Percentiles rank a stretch among this genome's conserved stretches.
phyloP scores from a whole-genome alignment of 2,888 invertebrate genomes.

The Hemaris fuciformis region DNA sequence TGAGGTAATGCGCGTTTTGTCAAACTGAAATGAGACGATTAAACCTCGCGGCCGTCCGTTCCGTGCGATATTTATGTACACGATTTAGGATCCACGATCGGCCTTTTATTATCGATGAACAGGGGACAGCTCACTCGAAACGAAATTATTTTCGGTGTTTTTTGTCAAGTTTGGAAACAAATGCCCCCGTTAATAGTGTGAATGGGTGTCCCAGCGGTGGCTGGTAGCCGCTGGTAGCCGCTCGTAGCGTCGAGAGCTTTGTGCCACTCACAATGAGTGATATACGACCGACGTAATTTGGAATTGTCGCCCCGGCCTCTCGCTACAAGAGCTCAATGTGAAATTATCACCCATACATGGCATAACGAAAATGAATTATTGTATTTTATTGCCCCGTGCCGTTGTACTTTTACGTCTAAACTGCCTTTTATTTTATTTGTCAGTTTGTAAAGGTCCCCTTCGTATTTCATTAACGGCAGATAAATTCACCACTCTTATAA shows the following conservation, averaged over 20 bases:
- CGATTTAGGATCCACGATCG: slow-evolving; percentile 34
- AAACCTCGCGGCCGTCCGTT: slow-evolving; percentile 26
- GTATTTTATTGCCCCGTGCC: slow-evolving; percentile 65
- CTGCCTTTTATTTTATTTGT: slow-evolving; percentile 47
- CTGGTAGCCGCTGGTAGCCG: slow-evolving; percentile 70
- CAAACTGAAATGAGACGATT: slow-evolving; percentile 59
- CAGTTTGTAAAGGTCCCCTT: slow-evolving; percentile 38
- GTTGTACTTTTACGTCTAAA: slow-evolving; percentile 53
- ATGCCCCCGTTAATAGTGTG: slow-evolving; percentile 72
- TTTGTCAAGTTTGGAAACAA: slow-evolving; percentile 74
- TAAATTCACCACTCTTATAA: slow-evolving; percentile 35
- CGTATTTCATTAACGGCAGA: slow-evolving; percentile 40
- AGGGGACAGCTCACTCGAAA: slow-evolving; percentile 52
- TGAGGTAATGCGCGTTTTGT: slow-evolving; percentile 63
- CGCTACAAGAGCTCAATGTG: slow-evolving; percentile 64
- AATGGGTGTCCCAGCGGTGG: slow-evolving; percentile 61
- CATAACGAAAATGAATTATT: slow-evolving; percentile 81
- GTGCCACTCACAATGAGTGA: slow-evolving; percentile 79
- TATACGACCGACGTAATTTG: slow-evolving; percentile 77
- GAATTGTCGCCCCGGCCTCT: slow-evolving; percentile 71
- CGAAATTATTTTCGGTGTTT: slow-evolving; percentile 69
- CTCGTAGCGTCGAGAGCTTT: slow-evolving; percentile 67
- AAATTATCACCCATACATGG: slow-evolving; percentile 78
- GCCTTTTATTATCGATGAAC: slow-evolving; percentile 60
- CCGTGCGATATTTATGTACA: slow-evolving; percentile 18